Evolutionary conservation across 2,797 vertebrate species (phyloP).

Genomic region (Falco novaeseelandiae): DNA sequence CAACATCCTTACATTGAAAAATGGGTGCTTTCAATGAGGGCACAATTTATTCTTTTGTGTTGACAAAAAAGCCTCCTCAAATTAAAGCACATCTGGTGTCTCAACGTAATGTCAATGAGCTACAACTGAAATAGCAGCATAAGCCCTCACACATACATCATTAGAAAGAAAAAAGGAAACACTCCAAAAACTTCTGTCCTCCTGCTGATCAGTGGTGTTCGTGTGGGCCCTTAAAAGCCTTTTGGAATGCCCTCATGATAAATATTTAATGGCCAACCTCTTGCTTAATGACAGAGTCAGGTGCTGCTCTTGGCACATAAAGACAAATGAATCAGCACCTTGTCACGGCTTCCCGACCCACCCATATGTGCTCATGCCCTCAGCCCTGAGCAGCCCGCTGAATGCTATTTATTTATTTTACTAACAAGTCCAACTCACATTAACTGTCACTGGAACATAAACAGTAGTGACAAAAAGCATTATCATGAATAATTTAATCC

Average conservation of each 20-base stretch:
- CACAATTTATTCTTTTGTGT: background rate
- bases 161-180: background rate
- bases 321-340: constrained; percentile 25
- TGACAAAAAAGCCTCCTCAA: background rate
- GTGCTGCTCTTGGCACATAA: constrained; percentile 13
- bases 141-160: background rate
- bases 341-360: background rate
- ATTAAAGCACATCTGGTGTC: background rate
- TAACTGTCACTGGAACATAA: constrained; percentile 12
- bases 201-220: background rate
- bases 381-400: background rate
- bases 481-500: constrained; percentile 18
- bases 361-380: background rate
- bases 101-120: background rate
- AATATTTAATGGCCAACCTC: constrained; percentile 74
- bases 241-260: constrained; percentile 28
- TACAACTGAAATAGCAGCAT: background rate
- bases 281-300: constrained; percentile 29
- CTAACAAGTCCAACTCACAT: background rate
- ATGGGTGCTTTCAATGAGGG: background rate
- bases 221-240: background rate
- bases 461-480: constrained; percentile 2
- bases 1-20: background rate
- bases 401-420: background rate
- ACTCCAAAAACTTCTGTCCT: background rate